Conservation (phyloP, 2,888 invertebrate species). For the Tyria jacobaeae region DNA sequence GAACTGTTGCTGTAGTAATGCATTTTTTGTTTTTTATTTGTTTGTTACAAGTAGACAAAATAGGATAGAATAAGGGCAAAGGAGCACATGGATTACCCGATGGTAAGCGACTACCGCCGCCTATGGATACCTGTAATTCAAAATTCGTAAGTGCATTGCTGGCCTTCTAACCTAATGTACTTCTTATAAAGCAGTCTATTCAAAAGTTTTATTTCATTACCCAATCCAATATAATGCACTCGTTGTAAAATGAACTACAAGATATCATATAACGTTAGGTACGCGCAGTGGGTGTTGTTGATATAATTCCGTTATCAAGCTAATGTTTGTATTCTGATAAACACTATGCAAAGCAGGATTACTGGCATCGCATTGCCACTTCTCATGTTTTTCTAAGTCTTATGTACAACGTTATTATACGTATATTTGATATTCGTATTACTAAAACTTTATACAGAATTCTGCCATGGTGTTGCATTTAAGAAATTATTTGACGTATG, state of each 20-base stretch:
- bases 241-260: background rate
- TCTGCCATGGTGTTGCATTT: too few species aligned
- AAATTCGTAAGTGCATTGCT: too few species aligned
- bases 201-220: background rate
- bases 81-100: too few species aligned
- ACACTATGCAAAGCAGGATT: background rate
- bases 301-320: conserved; percentile 2
- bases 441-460: background rate
- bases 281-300: background rate
- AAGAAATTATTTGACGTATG: too few species aligned
- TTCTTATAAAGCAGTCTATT: too few species aligned
- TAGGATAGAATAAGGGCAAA: too few species aligned
- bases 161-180: too few species aligned
- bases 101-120: too few species aligned
- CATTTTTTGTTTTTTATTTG: too few species aligned
- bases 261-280: conserved; percentile 3
- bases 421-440: background rate
- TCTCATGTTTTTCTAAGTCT: background rate
- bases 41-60: too few species aligned
- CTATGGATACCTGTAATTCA: too few species aligned
- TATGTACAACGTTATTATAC: background rate
- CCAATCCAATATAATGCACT: background rate
- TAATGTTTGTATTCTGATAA: conserved; percentile 7
- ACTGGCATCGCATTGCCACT: background rate
- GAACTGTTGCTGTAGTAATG: too few species aligned